Percentiles rank a stretch among this genome's conserved stretches.
phyloP scores from a whole-genome alignment of 2,113 vertebrate genomes.

The Pangasianodon gigas region DNA sequence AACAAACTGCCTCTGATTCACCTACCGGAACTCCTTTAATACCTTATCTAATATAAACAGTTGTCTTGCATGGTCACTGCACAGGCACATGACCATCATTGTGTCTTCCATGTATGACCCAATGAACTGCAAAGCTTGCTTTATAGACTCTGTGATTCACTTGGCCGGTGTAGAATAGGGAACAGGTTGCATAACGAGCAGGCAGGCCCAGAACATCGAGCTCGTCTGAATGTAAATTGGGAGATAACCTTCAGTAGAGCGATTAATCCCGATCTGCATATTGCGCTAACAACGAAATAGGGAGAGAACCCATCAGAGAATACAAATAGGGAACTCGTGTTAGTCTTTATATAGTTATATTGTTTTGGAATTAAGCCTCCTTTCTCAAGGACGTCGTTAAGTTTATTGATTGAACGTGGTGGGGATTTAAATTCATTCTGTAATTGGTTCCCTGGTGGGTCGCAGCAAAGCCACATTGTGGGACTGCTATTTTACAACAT shows the following conservation, averaged over 20 bases:
- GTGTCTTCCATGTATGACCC: neutral
- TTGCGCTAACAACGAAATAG: neutral
- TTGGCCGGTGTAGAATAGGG: neutral
- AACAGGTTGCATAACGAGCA: neutral
- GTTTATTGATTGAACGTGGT: neutral
- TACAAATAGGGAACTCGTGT: neutral
- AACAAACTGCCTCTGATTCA: neutral
- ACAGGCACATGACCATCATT: neutral
- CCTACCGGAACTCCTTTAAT: neutral
- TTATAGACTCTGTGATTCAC: neutral
- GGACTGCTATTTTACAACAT: neutral
- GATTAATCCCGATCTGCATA: neutral
- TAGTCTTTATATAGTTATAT: neutral
- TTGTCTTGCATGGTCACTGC: neutral
- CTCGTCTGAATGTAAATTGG: neutral
- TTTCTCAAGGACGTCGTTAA: neutral
- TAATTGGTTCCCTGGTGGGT: neutral
- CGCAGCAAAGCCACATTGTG: neutral
- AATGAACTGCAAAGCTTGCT: neutral
- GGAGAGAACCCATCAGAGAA: neutral
- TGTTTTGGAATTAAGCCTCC: neutral
- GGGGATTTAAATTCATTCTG: neutral
- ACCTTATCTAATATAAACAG: neutral
- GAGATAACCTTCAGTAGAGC: neutral
- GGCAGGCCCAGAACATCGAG: neutral